Evolutionary conservation across 2,113 vertebrate genomes (phyloP).

Genomic region (Nyctibius bracteatus): DNA sequence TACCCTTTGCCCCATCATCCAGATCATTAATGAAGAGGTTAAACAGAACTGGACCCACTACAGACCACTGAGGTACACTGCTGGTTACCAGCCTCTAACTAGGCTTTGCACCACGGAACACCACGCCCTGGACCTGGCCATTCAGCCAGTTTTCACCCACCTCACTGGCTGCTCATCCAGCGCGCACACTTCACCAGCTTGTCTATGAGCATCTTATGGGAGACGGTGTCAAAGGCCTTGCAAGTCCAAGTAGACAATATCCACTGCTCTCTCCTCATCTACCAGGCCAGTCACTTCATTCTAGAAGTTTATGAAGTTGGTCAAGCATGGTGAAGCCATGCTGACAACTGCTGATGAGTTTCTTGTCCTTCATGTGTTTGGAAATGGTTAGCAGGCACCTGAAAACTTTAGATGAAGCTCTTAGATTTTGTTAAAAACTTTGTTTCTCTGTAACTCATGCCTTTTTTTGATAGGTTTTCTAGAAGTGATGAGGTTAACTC

Average conservation of each 20-base stretch:
- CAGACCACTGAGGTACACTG: neutral
- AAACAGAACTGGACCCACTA: neutral
- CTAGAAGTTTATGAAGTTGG: neutral
- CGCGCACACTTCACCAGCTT: neutral
- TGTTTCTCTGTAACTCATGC: neutral
- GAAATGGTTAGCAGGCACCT: neutral
- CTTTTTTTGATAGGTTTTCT: neutral
- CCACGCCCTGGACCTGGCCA: neutral
- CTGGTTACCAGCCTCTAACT: neutral
- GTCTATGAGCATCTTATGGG: no score
- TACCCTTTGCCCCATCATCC: neutral
- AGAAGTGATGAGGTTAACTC: neutral
- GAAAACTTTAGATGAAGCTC: neutral
- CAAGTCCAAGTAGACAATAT: neutral
- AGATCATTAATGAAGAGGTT: neutral
- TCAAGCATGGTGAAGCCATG: no score
- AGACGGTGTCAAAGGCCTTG: neutral
- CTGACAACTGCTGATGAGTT: neutral
- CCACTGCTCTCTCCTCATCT: no score
- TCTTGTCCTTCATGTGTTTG: neutral
- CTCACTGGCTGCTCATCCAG: neutral
- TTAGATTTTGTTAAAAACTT: neutral
- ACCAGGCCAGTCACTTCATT: fast-evolving
- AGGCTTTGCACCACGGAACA: neutral
- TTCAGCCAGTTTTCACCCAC: neutral